phyloP scores from a whole-genome alignment of 2,888 invertebrate genomes.

The Psylliodes chrysocephalus region DNA sequence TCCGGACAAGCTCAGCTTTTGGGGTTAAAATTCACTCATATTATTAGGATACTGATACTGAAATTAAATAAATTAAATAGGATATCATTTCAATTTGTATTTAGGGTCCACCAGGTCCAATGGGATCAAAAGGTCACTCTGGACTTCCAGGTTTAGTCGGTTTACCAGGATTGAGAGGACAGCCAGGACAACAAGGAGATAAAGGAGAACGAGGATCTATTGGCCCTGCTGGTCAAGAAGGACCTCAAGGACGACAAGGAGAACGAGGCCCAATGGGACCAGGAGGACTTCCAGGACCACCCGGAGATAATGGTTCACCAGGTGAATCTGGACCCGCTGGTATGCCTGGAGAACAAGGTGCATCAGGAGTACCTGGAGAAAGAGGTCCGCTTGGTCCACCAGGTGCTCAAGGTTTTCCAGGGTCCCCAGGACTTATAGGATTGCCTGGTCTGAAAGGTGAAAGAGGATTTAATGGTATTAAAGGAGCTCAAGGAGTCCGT shows the following conservation, averaged over 20 bases:
- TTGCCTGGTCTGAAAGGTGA: conserved; percentile 79
- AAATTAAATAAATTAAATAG: no score
- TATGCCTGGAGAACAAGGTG: conserved; percentile 77
- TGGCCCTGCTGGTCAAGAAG: conserved; percentile 80
- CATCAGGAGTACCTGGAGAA: conserved; percentile 78
- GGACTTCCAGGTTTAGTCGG: conserved; percentile 79
- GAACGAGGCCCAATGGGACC: conserved; percentile 83
- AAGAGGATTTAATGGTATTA: conserved; percentile 75
- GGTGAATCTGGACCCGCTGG: conserved; percentile 82
- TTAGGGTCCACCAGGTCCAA: conserved; percentile 74
- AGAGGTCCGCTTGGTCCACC: conserved; percentile 77
- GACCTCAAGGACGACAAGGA: conserved; percentile 74
- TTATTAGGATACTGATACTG: no score
- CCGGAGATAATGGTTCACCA: conserved; percentile 84
- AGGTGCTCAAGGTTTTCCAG: conserved; percentile 76
- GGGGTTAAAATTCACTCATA: no score
- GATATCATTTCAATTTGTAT: no score
- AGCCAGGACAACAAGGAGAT: conserved; percentile 74
- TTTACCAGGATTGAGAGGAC: conserved; percentile 75
- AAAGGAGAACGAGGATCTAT: conserved; percentile 80
- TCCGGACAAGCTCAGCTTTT: no score
- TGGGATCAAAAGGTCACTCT: conserved; percentile 77
- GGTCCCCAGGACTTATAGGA: conserved; percentile 75
- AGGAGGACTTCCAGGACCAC: conserved; percentile 78
- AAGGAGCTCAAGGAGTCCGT: conserved; percentile 78